phyloP scores from a whole-genome alignment of 2,113 vertebrate species.

The Cheirogaleus medius region DNA sequence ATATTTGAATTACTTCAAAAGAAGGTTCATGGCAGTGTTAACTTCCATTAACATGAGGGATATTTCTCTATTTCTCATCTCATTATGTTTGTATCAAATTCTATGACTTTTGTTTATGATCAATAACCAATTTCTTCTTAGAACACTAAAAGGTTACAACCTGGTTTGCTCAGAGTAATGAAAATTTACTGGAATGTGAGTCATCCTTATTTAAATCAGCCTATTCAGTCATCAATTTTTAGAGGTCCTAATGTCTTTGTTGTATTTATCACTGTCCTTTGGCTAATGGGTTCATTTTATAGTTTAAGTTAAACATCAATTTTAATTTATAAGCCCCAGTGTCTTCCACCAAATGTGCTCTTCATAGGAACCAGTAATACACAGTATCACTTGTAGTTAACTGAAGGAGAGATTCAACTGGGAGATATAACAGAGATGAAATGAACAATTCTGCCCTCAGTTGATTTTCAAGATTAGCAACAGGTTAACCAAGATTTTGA shows the following conservation, averaged over 20 bases:
- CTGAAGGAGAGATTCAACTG: not conserved
- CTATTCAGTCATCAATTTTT: constrained; percentile 47
- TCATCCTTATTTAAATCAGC: constrained; percentile 56
- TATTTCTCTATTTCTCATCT: constrained; percentile 50
- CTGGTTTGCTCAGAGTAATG: constrained; percentile 50
- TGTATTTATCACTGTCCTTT: constrained; percentile 54
- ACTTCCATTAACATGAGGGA: constrained; percentile 38
- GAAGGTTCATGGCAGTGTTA: constrained; percentile 29
- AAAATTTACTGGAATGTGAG: constrained; percentile 61
- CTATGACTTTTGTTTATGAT: constrained; percentile 62
- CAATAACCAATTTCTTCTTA: constrained; percentile 70
- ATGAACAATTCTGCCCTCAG: not conserved
- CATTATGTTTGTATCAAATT: constrained; percentile 28
- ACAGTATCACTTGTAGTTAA: not conserved
- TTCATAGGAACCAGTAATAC: not conserved
- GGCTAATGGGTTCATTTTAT: constrained; percentile 19
- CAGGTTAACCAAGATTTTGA: not conserved
- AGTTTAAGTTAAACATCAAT: constrained; percentile 22
- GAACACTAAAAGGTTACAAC: constrained; percentile 55
- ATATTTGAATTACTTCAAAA: constrained; percentile 52
- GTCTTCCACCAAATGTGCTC: not conserved
- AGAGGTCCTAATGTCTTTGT: not conserved
- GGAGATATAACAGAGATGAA: not conserved
- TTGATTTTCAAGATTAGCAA: not conserved
- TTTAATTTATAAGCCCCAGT: not conserved